A percentile compares a stretch with the other conserved stretches of the same genome.
Evolutionary conservation across 1,140 invertebrate genomes (phyloP).

Genomic region (Plectrocnemia conspersa): DNA sequence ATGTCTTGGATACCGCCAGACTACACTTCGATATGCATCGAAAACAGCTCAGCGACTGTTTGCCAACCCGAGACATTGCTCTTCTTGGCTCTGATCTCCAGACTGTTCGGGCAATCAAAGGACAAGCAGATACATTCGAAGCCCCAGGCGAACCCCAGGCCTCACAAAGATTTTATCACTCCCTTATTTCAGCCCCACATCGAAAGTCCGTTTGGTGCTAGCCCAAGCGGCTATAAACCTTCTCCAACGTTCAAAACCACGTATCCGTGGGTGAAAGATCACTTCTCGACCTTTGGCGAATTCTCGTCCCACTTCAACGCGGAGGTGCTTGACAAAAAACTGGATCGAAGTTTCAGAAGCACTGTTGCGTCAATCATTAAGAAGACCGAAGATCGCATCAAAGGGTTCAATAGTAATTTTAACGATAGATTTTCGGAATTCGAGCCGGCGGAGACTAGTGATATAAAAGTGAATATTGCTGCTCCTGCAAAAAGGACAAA

Average conservation of each 20-base stretch:
- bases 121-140: slow-evolving; percentile 36
- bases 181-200: not conserved
- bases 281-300: not conserved
- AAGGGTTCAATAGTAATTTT: slow-evolving; percentile 13
- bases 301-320: not conserved
- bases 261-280: not conserved
- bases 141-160: not conserved
- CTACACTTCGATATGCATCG: slow-evolving; percentile 45
- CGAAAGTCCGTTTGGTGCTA: not conserved
- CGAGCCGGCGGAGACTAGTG: slow-evolving; percentile 1
- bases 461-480: slow-evolving; percentile 3
- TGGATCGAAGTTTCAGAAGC: too few species aligned
- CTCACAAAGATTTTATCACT: not conserved
- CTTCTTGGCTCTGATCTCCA: slow-evolving; percentile 49
- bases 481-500: not conserved
- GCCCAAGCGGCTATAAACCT: not conserved
- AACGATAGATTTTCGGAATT: slow-evolving; percentile 25
- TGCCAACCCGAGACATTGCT: slow-evolving; percentile 49
- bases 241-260: not conserved
- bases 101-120: slow-evolving; percentile 50
- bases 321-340: not conserved
- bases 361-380: slow-evolving; percentile 14
- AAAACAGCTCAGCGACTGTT: slow-evolving; percentile 45
- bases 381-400: slow-evolving; percentile 25
- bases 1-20: slow-evolving; percentile 55